Percentiles rank a stretch among this genome's conserved stretches.
Evolutionary conservation across 2,113 vertebrate genomes (phyloP).

Genomic region (Tauraco erythrolophus): DNA sequence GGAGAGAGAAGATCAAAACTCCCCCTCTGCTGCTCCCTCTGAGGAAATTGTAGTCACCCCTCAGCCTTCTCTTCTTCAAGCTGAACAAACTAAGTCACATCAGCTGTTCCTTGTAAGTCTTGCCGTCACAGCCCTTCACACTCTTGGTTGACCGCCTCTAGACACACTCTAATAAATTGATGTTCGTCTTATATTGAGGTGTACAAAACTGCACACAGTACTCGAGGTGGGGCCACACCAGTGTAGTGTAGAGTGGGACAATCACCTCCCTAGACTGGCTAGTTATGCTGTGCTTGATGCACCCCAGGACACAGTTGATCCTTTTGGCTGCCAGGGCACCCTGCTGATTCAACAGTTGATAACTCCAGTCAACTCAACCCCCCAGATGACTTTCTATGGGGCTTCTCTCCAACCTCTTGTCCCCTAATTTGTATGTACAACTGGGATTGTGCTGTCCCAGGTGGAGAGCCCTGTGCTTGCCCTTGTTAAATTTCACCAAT

Average conservation of each 20-base stretch:
- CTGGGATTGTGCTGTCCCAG: neutral
- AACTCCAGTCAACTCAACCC: neutral
- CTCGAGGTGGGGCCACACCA: neutral
- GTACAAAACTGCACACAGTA: neutral
- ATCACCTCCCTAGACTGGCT: fast-evolving
- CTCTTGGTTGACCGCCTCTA: neutral
- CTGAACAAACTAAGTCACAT: neutral
- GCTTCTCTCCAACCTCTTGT: neutral
- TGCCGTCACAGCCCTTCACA: neutral
- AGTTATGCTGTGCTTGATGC: neutral
- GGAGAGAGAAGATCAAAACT: neutral
- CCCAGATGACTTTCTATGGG: neutral
- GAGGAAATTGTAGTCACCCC: neutral
- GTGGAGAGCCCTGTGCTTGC: neutral
- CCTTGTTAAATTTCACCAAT: neutral
- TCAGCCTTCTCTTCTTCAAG: neutral
- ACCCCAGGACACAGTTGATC: fast-evolving
- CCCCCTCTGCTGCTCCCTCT: fast-evolving
- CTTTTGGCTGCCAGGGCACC: neutral
- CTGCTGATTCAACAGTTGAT: neutral
- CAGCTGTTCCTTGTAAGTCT: fast-evolving
- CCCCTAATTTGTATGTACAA: neutral
- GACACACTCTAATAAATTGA: neutral
- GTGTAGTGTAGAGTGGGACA: neutral
- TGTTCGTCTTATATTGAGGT: neutral